Evolutionary conservation across 2,888 invertebrate species (phyloP).

Genomic region (Mellilla xanthometata): DNA sequence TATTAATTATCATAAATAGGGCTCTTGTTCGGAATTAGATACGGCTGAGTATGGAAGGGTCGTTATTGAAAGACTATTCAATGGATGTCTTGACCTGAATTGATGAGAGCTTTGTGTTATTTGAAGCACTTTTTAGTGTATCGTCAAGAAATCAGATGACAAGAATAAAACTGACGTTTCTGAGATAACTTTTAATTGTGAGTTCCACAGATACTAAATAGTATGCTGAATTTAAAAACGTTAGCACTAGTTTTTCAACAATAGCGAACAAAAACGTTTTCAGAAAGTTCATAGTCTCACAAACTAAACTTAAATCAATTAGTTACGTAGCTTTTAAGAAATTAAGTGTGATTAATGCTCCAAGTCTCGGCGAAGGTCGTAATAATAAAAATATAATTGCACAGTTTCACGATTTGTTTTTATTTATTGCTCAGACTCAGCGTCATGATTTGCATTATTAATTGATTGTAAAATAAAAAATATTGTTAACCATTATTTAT

Average conservation of each 20-base stretch:
- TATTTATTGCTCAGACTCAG: constrained; percentile 22
- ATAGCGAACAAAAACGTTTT: too few relatives aligned
- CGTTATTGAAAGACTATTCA: constrained; percentile 12
- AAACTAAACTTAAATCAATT: constrained; percentile 25
- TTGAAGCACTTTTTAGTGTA: background rate
- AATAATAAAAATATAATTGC: constrained; percentile 22
- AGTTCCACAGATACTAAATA: too few relatives aligned
- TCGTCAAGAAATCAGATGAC: too few relatives aligned
- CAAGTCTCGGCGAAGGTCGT: constrained; percentile 26
- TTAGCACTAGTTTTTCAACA: too few relatives aligned
- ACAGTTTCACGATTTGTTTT: constrained; percentile 26
- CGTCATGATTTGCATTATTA: constrained; percentile 23
- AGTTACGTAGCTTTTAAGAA: constrained; percentile 18
- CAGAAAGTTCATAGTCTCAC: constrained; percentile 18
- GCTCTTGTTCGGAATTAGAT: constrained; percentile 21
- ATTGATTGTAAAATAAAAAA: constrained; percentile 9
- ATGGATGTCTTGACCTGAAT: constrained; percentile 4
- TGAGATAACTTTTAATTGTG: too few relatives aligned
- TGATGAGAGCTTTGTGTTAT: background rate
- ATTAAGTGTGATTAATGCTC: constrained; percentile 29
- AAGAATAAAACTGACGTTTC: too few relatives aligned
- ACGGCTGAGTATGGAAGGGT: constrained; percentile 8
- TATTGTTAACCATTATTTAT: too few relatives aligned
- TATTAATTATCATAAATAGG: constrained; percentile 36
- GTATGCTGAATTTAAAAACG: too few relatives aligned